Conservation (phyloP, 2,888 invertebrate genomes). For the Geophilus truncorum region DNA sequence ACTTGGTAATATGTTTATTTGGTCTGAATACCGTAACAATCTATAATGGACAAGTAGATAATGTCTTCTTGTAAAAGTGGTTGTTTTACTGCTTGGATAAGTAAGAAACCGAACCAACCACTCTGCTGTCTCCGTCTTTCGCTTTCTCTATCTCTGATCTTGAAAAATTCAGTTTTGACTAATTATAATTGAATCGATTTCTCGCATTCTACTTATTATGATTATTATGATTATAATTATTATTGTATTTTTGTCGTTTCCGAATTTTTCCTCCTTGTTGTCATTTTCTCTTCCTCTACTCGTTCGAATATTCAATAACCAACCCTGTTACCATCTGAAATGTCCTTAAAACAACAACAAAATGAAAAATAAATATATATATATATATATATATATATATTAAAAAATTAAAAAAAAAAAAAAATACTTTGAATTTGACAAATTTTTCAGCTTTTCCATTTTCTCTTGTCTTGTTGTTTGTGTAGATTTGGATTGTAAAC, state of each 20-base stretch:
- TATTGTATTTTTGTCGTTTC: neutral
- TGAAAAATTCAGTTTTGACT: neutral
- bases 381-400: no score
- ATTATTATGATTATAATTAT: neutral
- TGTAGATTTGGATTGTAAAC: neutral
- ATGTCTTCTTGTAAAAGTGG: no score
- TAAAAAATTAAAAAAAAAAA: neutral
- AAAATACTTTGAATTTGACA: neutral
- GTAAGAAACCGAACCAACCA: neutral
- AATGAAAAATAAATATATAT: no score
- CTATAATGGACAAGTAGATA: no score
- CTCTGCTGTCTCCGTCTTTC: neutral
- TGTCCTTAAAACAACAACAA: neutral
- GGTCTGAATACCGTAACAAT: no score
- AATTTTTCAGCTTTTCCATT: neutral
- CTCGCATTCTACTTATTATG: neutral
- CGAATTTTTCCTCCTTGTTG: neutral
- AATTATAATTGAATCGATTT: no score
- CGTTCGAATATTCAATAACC: neutral
- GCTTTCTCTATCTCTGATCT: neutral
- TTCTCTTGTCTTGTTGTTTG: neutral
- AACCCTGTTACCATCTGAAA: neutral
- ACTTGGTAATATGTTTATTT: no score
- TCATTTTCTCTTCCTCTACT: slow-evolving; percentile 10
- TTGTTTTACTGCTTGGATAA: neutral